Evolutionary conservation across 2,888 invertebrate species (phyloP).

Genomic region (Graphium colonna): DNA sequence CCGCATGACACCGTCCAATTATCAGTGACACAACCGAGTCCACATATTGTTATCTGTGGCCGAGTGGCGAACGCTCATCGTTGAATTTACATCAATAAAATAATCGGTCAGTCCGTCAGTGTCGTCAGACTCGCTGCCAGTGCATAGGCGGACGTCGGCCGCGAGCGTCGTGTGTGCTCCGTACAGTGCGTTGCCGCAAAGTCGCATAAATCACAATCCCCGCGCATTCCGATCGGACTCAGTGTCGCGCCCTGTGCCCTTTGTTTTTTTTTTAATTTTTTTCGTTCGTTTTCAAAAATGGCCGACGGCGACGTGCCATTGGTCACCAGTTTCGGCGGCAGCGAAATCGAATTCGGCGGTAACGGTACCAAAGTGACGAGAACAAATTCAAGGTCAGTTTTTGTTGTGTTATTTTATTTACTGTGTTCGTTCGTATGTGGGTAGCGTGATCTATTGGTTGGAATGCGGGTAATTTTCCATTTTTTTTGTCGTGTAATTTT

Average conservation of each 20-base stretch:
- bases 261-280: constrained; percentile 12
- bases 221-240: constrained; percentile 17
- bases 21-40: constrained; percentile 62
- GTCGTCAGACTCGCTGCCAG: too few relatives aligned
- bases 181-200: constrained; percentile 20
- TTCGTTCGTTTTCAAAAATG: constrained; percentile 37
- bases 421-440: not conserved
- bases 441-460: not conserved
- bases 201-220: constrained; percentile 26
- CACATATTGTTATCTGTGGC: constrained; percentile 58
- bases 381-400: constrained; percentile 68
- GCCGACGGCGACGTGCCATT: constrained; percentile 72
- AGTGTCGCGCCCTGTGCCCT: constrained; percentile 18
- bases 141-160: constrained; percentile 50
- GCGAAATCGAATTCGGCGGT: constrained; percentile 65
- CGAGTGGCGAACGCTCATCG: constrained; percentile 49
- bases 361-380: constrained; percentile 65
- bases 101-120: constrained; percentile 48
- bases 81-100: constrained; percentile 68
- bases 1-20: constrained; percentile 60
- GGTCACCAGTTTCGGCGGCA: constrained; percentile 66
- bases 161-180: constrained; percentile 32
- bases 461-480: not conserved
- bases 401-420: constrained; percentile 25
- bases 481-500: not conserved